A percentile compares a stretch with the other conserved stretches of the same genome.
Evolutionary conservation across 92 coral and sea anemone species (phyloP).

Genomic region (Bergia sp.): DNA sequence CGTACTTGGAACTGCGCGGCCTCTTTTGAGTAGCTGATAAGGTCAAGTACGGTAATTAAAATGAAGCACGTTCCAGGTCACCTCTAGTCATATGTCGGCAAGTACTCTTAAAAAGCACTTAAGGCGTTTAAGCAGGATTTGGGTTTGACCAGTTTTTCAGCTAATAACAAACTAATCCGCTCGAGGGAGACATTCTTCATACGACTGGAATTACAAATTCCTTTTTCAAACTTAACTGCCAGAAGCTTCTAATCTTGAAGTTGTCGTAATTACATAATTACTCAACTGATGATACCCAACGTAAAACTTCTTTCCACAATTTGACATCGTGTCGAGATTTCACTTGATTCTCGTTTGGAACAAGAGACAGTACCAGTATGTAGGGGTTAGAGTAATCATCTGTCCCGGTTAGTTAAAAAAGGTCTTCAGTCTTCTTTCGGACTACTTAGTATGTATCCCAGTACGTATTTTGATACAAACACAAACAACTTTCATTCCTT

Average conservation of each 20-base stretch:
- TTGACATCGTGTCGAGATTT: neutral
- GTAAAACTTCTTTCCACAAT: neutral
- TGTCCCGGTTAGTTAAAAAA: no score
- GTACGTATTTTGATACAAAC: neutral
- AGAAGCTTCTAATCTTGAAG: neutral
- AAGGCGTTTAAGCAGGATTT: neutral
- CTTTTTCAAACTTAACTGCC: neutral
- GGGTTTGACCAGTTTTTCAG: neutral
- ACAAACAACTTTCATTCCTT: neutral
- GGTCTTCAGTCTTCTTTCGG: neutral
- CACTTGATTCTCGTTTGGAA: neutral
- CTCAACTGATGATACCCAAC: neutral
- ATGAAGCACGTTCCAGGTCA: neutral
- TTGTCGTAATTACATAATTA: neutral
- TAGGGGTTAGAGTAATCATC: neutral
- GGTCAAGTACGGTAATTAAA: slow-evolving; percentile 6
- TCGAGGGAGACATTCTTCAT: slow-evolving; percentile 8
- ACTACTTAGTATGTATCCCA: neutral
- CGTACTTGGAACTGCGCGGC: neutral
- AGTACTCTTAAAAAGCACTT: slow-evolving; percentile 9
- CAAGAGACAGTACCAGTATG: neutral
- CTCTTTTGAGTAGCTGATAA: slow-evolving; percentile 19
- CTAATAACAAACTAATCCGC: slow-evolving; percentile 1
- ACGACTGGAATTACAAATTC: slow-evolving; percentile 14
- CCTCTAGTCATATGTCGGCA: neutral